A percentile compares a stretch with the other conserved stretches of the same genome.
Evolutionary conservation across 2,888 invertebrate species (phyloP).

Genomic region (Schrankia costaestrigalis): DNA sequence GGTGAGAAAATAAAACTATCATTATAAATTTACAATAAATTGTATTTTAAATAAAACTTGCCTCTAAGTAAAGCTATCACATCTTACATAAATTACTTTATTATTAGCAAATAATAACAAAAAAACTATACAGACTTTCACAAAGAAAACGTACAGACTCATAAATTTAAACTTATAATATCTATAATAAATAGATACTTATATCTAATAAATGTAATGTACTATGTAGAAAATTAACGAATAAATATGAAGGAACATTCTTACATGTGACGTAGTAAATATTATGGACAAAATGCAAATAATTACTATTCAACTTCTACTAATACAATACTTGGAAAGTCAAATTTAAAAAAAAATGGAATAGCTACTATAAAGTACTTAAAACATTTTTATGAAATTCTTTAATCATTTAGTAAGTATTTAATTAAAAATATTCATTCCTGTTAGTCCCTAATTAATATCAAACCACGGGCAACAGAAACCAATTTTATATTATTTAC

Average conservation of each 20-base stretch:
- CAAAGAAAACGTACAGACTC: slow-evolving; percentile 52
- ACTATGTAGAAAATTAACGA: slow-evolving; percentile 43
- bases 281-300: slow-evolving; percentile 45
- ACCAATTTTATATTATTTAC: no score
- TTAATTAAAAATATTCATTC: no score
- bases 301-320: slow-evolving; percentile 31
- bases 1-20: slow-evolving; percentile 68
- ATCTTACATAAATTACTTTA: slow-evolving; percentile 66
- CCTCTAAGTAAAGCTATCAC: slow-evolving; percentile 78
- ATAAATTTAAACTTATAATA: slow-evolving; percentile 47
- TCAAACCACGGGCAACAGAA: no score
- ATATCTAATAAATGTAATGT: slow-evolving; percentile 44
- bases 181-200: slow-evolving; percentile 66
- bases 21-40: slow-evolving; percentile 65
- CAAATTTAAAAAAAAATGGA: slow-evolving; percentile 46
- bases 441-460: no score
- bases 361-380: slow-evolving; percentile 31
- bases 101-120: slow-evolving; percentile 72
- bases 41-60: slow-evolving; percentile 73
- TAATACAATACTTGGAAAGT: slow-evolving; percentile 65
- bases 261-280: slow-evolving; percentile 48
- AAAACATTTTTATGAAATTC: slow-evolving; percentile 16
- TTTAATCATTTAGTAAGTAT: slow-evolving; percentile 12
- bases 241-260: slow-evolving; percentile 66
- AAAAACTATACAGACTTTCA: slow-evolving; percentile 67